Percentiles rank a stretch among this genome's conserved stretches.
Conservation (phyloP, 2,888 invertebrate genomes). For the Dicyrtoma fusca region DNA sequence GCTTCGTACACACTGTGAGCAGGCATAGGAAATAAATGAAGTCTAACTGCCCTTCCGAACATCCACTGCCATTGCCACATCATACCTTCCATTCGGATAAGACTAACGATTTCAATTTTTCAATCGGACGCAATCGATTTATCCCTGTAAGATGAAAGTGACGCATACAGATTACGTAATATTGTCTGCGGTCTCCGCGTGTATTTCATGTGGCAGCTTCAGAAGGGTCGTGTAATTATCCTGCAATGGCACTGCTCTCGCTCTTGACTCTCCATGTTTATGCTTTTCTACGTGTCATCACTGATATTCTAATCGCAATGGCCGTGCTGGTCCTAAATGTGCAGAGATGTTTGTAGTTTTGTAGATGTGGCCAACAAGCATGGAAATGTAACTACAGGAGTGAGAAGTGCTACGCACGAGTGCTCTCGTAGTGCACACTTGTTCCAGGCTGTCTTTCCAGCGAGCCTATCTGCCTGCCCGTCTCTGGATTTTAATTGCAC, state of each 20-base stretch:
- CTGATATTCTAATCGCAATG: not conserved
- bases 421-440: too few relatives aligned
- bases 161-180: conserved; percentile 42
- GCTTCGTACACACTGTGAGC: conserved; percentile 2
- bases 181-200: conserved; percentile 6
- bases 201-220: not conserved
- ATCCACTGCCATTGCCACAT: too few relatives aligned
- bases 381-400: not conserved
- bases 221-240: too few relatives aligned
- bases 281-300: not conserved
- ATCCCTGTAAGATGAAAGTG: conserved; percentile 38
- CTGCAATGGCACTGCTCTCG: too few relatives aligned
- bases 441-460: too few relatives aligned
- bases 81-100: conserved; percentile 41
- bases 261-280: too few relatives aligned
- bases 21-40: too few relatives aligned
- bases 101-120: conserved; percentile 49
- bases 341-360: not conserved
- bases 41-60: too few relatives aligned
- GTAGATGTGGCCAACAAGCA: not conserved
- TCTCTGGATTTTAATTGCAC: conserved; percentile 23
- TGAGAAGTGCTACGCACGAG: too few relatives aligned
- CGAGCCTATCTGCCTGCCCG: too few relatives aligned
- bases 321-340: not conserved
- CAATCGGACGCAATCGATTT: conserved; percentile 51